Evolutionary conservation across 1,140 invertebrate genomes (phyloP).

Genomic region (Panagrolaimus sp.): DNA sequence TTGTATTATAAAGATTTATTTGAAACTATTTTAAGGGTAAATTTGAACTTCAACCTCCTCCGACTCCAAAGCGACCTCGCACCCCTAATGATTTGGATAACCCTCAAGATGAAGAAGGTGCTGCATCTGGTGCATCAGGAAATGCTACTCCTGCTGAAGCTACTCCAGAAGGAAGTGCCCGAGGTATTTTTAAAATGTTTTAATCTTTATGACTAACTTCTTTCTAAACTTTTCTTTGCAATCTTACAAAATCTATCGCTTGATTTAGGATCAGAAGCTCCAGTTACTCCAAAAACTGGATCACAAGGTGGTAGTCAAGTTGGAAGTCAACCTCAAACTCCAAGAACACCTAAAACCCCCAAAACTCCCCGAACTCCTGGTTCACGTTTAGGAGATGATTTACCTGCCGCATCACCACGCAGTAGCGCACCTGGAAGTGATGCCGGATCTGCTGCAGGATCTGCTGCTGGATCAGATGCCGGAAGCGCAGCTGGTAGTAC

Average conservation of each 20-base stretch:
- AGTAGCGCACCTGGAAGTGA: neutral
- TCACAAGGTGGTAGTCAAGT: constrained; percentile 17
- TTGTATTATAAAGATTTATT: neutral
- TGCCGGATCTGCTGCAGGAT: neutral
- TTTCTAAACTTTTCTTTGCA: too few species aligned
- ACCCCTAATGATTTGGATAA: constrained; percentile 55
- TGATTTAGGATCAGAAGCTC: constrained; percentile 13
- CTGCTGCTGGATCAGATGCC: neutral
- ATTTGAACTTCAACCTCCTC: constrained; percentile 51
- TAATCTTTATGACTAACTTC: too few species aligned
- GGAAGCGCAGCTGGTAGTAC: neutral
- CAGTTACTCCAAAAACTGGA: constrained; percentile 2
- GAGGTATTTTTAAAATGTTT: neutral
- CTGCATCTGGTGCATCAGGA: constrained; percentile 7
- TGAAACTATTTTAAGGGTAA: neutral
- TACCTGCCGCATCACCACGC: neutral
- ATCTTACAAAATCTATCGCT: constrained; percentile 18
- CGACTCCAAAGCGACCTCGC: constrained; percentile 51
- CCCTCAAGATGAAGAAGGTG: constrained; percentile 25
- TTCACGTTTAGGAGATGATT: constrained; percentile 12
- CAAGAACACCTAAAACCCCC: neutral
- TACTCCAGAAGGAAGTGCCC: constrained; percentile 8
- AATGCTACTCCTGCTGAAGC: neutral
- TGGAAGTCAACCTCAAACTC: neutral
- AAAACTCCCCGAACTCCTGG: constrained; percentile 15